Percentiles rank a stretch among this genome's conserved stretches.
These are phyloP conservation scores for Rhegmatorhina hoffmannsi DNA, from an alignment of 2,113 vertebrate species.

Conservation along the genomic window DNA sequence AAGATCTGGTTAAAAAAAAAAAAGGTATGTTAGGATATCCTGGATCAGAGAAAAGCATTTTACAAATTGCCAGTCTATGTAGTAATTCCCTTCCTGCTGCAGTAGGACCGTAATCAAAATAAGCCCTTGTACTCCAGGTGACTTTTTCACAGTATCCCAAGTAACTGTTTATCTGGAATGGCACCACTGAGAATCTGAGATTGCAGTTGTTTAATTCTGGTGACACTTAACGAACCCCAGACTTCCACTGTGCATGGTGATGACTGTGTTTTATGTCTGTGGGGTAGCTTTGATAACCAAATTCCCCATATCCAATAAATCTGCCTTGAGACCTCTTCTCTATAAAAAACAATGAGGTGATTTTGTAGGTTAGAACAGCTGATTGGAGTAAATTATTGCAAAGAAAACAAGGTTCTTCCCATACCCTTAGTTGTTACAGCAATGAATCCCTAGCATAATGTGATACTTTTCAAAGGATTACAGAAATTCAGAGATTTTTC, in stretches of 20 bases:
- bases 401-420: not conserved
- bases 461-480: not conserved
- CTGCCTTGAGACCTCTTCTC: not conserved
- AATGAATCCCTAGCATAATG: not conserved
- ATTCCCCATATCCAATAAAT: not conserved
- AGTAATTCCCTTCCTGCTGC: not conserved
- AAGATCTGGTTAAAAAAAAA: not conserved
- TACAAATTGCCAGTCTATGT: not conserved
- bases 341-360: not conserved
- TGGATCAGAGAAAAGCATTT: not conserved
- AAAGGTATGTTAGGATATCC: not conserved
- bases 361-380: not conserved
- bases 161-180: not conserved
- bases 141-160: not conserved
- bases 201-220: not conserved
- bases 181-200: not conserved
- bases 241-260: not conserved
- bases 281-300: not conserved
- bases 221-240: not conserved
- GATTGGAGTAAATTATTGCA: not conserved
- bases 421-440: not conserved
- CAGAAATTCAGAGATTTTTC: not conserved
- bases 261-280: not conserved
- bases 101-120: not conserved
- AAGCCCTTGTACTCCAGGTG: not conserved